These are phyloP conservation scores for Otus scops DNA, from an alignment of 2,797 vertebrate species.

Conservation along the genomic window DNA sequence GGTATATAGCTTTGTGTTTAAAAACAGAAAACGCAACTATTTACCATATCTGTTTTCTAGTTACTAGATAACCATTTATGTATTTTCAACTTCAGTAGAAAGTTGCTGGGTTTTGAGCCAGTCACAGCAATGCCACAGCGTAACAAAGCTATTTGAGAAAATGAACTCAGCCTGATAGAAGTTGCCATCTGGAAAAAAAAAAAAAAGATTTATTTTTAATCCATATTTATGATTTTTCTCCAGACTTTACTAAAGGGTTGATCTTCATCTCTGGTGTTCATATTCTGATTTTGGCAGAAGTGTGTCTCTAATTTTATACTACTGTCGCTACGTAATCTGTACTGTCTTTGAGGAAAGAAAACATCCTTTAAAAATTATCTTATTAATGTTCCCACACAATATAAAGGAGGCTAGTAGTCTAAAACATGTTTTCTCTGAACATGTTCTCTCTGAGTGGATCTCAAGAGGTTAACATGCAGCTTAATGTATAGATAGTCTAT, in stretches of 20 bases:
- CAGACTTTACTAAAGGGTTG: neutral
- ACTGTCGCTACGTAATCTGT: neutral
- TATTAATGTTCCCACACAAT: neutral
- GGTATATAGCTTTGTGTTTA: neutral
- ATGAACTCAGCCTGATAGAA: neutral
- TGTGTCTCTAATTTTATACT: neutral
- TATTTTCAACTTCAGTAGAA: neutral
- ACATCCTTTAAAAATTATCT: neutral
- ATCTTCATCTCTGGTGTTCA: neutral
- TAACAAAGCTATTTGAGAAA: neutral
- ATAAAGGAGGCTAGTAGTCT: neutral
- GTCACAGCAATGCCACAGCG: accelerated
- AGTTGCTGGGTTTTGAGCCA: neutral
- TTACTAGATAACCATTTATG: neutral
- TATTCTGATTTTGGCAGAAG: neutral
- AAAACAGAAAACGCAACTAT: neutral
- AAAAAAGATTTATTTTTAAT: neutral
- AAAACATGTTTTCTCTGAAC: neutral
- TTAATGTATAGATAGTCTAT: neutral
- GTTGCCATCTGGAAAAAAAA: neutral
- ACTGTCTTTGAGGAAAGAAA: neutral
- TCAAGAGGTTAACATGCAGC: neutral
- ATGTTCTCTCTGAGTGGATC: neutral
- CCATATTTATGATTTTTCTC: neutral
- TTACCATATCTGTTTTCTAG: neutral